Evolutionary conservation across 2,888 invertebrate species (phyloP).

Genomic region (Chaetogeoica ovagalla): DNA sequence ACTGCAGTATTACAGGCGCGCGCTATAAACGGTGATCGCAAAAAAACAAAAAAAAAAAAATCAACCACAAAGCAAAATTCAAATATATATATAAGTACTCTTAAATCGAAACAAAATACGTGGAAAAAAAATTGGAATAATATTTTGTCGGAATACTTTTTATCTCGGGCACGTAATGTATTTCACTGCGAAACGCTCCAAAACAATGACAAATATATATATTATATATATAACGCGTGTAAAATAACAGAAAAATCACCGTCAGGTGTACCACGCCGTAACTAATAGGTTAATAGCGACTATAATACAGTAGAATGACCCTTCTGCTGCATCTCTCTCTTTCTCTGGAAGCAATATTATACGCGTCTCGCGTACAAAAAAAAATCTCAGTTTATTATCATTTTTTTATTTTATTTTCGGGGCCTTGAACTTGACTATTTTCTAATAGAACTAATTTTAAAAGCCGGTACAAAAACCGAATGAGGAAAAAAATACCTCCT

Average conservation of each 20-base stretch:
- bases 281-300: slow-evolving; percentile 49
- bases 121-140: slow-evolving; percentile 23
- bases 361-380: neutral
- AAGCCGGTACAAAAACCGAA: neutral
- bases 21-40: neutral
- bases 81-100: neutral
- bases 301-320: slow-evolving; percentile 41
- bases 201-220: slow-evolving; percentile 41
- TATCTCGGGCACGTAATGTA: slow-evolving; percentile 37
- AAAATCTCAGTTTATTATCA: slow-evolving; percentile 16
- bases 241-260: slow-evolving; percentile 32
- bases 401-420: neutral
- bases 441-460: neutral
- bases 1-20: neutral
- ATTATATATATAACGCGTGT: neutral
- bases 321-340: slow-evolving; percentile 16
- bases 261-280: slow-evolving; percentile 40
- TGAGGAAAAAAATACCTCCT: too few relatives aligned
- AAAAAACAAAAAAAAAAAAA: too few relatives aligned
- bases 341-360: neutral
- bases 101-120: slow-evolving; percentile 22
- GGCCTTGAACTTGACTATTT: slow-evolving; percentile 43
- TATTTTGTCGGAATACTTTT: slow-evolving; percentile 42
- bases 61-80: neutral
- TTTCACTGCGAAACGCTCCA: slow-evolving; percentile 43